Evolutionary conservation across 1,140 invertebrate genomes (phyloP).

Genomic region (Scaptomyza pallida): DNA sequence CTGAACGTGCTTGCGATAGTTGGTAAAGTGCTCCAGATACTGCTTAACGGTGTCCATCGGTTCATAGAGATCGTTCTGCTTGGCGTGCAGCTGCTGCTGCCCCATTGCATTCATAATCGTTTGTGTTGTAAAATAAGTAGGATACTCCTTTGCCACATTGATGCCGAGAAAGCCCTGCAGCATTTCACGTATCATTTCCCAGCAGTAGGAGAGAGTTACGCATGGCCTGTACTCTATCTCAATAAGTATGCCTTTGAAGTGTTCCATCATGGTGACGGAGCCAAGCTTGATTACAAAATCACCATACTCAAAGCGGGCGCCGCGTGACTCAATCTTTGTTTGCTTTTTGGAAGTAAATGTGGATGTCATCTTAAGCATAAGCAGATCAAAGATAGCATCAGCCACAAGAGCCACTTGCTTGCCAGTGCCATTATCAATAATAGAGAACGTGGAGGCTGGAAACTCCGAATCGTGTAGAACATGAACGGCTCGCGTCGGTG

Average conservation of each 20-base stretch:
- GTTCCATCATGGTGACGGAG: constrained; percentile 95
- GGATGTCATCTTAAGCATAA: constrained; percentile 94
- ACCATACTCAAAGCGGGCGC: constrained; percentile 94
- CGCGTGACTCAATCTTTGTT: constrained; percentile 95
- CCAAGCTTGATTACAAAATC: constrained; percentile 98
- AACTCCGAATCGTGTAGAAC: constrained; percentile 97
- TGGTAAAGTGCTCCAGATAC: constrained; percentile 97
- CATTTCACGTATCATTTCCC: constrained; percentile 96
- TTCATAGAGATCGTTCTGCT: constrained; percentile 92
- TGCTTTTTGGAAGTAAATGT: constrained; percentile 96
- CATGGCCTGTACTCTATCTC: constrained; percentile 98
- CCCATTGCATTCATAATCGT: constrained; percentile 77
- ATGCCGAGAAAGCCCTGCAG: constrained; percentile 95
- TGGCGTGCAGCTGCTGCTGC: constrained; percentile 84
- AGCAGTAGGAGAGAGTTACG: constrained; percentile 93
- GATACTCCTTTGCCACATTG: constrained; percentile 87
- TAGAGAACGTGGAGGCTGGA: constrained; percentile 96
- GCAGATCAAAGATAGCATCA: constrained; percentile 94
- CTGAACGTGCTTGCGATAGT: constrained; percentile 89
- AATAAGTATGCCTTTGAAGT: constrained; percentile 96
- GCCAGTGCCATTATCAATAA: constrained; percentile 92
- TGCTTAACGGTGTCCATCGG: constrained; percentile 97
- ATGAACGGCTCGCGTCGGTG: constrained; percentile 91
- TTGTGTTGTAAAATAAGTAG: constrained; percentile 87
- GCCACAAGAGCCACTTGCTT: constrained; percentile 94